phyloP scores from a whole-genome alignment of 2,888 invertebrate species.

The Ormyrus thymus region DNA sequence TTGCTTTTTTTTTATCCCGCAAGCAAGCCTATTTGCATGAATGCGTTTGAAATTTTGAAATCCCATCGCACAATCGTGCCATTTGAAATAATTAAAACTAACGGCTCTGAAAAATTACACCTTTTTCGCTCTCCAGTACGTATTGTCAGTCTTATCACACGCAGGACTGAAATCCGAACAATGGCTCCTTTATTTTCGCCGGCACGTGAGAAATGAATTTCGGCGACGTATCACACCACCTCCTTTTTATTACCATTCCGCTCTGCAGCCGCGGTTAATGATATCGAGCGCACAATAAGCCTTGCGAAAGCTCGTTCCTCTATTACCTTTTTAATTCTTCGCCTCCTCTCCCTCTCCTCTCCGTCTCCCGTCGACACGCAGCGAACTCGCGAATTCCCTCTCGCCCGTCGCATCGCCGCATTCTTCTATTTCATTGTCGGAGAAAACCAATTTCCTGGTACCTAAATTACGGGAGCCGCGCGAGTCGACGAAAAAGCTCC shows the following conservation, averaged over 20 bases:
- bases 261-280: conserved; percentile 20
- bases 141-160: conserved; percentile 23
- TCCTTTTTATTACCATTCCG: conserved; percentile 20
- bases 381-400: conserved; percentile 49
- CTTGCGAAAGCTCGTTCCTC: background rate
- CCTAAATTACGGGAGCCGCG: conserved; percentile 71
- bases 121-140: background rate
- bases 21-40: no score
- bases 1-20: no score
- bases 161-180: conserved; percentile 31
- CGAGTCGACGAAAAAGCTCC: conserved; percentile 71
- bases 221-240: conserved; percentile 16
- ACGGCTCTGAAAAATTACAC: background rate
- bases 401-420: conserved; percentile 61
- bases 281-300: conserved; percentile 48
- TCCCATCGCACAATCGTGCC: background rate
- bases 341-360: conserved; percentile 41
- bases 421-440: conserved; percentile 75
- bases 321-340: conserved; percentile 53
- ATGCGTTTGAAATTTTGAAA: no score
- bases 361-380: conserved; percentile 39
- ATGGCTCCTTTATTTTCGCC: conserved; percentile 21
- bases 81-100: conserved; percentile 10
- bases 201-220: conserved; percentile 51
- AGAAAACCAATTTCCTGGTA: conserved; percentile 76